Evolutionary conservation across 2,113 vertebrate genomes (phyloP).

Genomic region (human (Homo sapiens)): DNA sequence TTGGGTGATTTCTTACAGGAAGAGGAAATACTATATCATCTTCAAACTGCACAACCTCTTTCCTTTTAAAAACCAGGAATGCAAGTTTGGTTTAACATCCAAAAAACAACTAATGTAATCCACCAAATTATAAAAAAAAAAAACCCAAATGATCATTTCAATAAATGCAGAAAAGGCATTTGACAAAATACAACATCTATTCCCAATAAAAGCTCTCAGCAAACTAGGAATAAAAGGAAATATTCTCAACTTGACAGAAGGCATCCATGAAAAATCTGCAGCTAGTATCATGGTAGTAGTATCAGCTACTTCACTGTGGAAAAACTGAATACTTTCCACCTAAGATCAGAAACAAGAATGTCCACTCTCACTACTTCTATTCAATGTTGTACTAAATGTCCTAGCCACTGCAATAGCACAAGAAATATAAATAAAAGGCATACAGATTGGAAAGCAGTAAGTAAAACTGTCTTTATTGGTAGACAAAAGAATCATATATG

Average conservation of each 20-base stretch:
- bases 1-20: constrained; percentile 15
- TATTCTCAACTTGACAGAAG: background rate
- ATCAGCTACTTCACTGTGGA: background rate
- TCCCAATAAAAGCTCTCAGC: background rate
- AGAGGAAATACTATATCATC: background rate
- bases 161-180: background rate
- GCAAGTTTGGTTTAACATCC: background rate
- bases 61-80: constrained; percentile 37
- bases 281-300: background rate
- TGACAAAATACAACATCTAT: background rate
- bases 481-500: background rate
- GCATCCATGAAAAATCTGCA: background rate
- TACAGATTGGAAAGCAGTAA: background rate
- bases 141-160: background rate
- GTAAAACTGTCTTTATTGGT: constrained; percentile 20
- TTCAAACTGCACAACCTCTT: background rate
- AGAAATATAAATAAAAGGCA: constrained; percentile 9
- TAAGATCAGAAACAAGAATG: background rate
- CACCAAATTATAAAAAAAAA: background rate
- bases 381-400: background rate
- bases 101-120: background rate
- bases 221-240: background rate
- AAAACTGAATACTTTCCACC: background rate
- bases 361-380: background rate
- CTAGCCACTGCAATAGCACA: background rate